Evolutionary conservation across 2,888 invertebrate species (phyloP).

Genomic region (Shargacucullia verbasci): DNA sequence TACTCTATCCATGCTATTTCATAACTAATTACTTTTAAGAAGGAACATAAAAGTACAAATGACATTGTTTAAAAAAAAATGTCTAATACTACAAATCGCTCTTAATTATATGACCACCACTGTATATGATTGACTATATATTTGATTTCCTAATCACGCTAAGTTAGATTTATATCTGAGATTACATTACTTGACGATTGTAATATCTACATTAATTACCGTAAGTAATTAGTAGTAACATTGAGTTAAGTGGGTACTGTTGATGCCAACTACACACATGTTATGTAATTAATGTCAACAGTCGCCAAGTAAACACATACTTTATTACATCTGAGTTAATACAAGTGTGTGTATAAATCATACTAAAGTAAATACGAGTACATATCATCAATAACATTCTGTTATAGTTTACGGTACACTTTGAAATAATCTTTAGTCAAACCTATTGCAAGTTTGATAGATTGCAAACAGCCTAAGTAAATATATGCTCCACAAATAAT

Average conservation of each 20-base stretch:
- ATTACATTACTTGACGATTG: background rate
- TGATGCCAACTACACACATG: constrained; percentile 2
- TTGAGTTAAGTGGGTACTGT: constrained; percentile 5
- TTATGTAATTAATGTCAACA: constrained; percentile 7
- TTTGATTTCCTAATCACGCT: constrained; percentile 11
- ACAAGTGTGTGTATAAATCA: constrained; percentile 33
- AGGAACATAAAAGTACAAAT: too few relatives aligned
- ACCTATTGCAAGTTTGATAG: constrained; percentile 52
- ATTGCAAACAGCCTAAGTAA: constrained; percentile 61
- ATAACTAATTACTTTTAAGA: too few relatives aligned
- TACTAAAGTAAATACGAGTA: constrained; percentile 28
- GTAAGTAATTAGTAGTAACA: constrained; percentile 7
- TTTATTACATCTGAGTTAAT: constrained; percentile 20
- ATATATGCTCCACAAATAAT: constrained; percentile 56
- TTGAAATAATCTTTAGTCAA: constrained; percentile 50
- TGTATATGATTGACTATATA: too few relatives aligned
- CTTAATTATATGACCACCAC: too few relatives aligned
- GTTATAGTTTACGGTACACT: constrained; percentile 50
- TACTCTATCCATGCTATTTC: too few relatives aligned
- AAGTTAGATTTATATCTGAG: constrained; percentile 16
- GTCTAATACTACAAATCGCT: too few relatives aligned
- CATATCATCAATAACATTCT: constrained; percentile 29
- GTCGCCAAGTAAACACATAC: constrained; percentile 17
- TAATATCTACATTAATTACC: constrained; percentile 38
- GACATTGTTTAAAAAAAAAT: too few relatives aligned